Evolutionary conservation across 2,888 invertebrate genomes (phyloP), one percentile per base, ranked within the genome.

Genomic region (Lacanobia wlatinum): DNA sequence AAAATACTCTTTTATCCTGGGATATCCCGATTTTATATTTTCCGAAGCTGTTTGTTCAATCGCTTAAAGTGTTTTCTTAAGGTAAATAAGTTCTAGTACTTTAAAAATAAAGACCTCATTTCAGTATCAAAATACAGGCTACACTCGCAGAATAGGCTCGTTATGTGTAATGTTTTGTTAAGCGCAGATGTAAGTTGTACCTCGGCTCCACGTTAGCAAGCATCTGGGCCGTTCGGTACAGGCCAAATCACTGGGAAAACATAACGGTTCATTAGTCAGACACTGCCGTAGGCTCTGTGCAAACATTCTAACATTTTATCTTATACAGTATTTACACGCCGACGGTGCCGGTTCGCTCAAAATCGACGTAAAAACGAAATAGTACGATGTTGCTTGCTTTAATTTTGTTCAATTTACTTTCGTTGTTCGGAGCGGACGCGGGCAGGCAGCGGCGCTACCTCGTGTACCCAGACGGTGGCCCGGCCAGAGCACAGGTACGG

Each of bases 401-500:
- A 91, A 91, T 95, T 92, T 88, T 94, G 83, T 89, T 95, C 82
- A 92, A 92, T 91, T 90, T 93, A 64, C 87, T 94, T 64, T 86
- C 86, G 76, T 76, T 89, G 75, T 87, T 89, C 48, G 87, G 84
- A 18, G 89, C 84, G 70, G 88, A 89, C 74, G 89, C 88, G 71
- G 83, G 87, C 67, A 92, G 97, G 77, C 94, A 96, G 75, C 96
- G 93, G 84, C 92, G 97, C 73, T 96, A 96, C 86, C 93, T 97
- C 65, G 94, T 97, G n/a, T 97, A 96, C 88, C 96, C 97, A 12
- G 95, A 96, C 80, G 97, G 97, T 58, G 95, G 96, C 8, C 96
- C 96, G 2, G 97, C 97, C 65, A 94, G 97, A 93, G 94, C 97
- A 59, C 97, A 97, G 96, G 97, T 97, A 95, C 87, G 62, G 89